phyloP scores from a whole-genome alignment of 1,140 invertebrate species.

The Brachionus calyciflorus region DNA sequence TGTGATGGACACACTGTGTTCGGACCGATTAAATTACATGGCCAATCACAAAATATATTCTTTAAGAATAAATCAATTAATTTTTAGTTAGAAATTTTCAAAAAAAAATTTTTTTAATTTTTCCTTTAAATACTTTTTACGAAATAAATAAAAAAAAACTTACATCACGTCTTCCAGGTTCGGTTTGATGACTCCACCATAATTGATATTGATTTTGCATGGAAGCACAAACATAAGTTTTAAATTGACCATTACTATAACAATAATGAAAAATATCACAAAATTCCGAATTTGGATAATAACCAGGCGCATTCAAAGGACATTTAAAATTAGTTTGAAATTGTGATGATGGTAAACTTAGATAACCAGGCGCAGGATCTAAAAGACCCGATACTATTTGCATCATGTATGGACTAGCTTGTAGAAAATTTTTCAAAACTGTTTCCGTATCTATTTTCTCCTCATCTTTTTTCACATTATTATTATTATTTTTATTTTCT shows the following conservation, averaged over 20 bases:
- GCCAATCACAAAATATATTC: constrained; percentile 47
- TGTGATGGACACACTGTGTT: constrained; percentile 36
- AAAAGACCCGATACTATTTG: constrained; percentile 23
- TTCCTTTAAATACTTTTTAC: neutral
- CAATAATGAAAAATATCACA: constrained; percentile 48
- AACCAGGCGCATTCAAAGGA: constrained; percentile 13
- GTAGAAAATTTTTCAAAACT: constrained; percentile 15
- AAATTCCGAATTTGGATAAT: constrained; percentile 26
- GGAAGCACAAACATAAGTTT: constrained; percentile 43
- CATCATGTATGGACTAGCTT: constrained; percentile 31
- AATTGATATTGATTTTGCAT: constrained; percentile 40
- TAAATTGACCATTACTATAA: constrained; percentile 32
- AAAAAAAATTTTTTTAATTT: neutral
- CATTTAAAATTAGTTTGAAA: constrained; percentile 41
- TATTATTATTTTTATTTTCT: no score
- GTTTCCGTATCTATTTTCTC: constrained; percentile 9
- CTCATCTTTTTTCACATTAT: neutral
- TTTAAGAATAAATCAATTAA: constrained; percentile 5
- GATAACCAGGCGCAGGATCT: constrained; percentile 41
- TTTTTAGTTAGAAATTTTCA: neutral
- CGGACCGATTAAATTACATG: constrained; percentile 19
- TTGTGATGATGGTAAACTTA: constrained; percentile 7
- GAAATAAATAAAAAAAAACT: neutral
- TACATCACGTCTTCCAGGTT: constrained; percentile 44
- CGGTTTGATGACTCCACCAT: constrained; percentile 47